Evolutionary conservation across 2,113 vertebrate genomes (phyloP), one percentile per base, ranked within the genome.

Genomic region (Strix aluco): DNA sequence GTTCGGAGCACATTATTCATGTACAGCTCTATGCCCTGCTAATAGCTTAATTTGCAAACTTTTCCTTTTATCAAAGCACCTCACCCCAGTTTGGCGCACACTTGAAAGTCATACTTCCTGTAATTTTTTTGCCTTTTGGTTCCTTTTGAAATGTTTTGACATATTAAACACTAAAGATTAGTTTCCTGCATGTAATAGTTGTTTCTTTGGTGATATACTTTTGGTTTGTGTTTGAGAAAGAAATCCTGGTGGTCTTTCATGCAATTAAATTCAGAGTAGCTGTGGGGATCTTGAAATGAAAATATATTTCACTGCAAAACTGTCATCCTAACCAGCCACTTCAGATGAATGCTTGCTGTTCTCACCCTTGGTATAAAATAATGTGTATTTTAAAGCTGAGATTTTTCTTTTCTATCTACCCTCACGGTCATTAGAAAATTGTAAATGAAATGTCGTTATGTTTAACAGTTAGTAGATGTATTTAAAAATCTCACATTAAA

Each of bases 91-190:
- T 89, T 8, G 47, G 34, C 38, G 42, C 71, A 23, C 2, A 0
- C 15, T 69, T 57, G 30, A 66, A 80, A 92, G 55, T 29, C 23
- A 2, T 1, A 4, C 81, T 96, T 96, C 86, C 91, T 79, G 14
- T 73, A 70, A 36, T 44, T 54, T 49, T 51, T 78, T 63, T 36
- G 29, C 57, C 36, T 65, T 93, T 88, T 86, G 29, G 44, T 93
- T 96, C 94, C 94, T 94, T 95, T 85, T 44, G 54, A 91, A 81
- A 75, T 82, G 74, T 97, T 97, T 97, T 93, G 96, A 88, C 88
- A 88, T 61, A 58, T 80, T 74, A 71, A 77, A 88, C 66, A 58
- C 42, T 51, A 49, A 51, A 88, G 62, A 77, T 86, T 79, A 86
- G 82, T 86, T 84, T 95, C 95, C 79, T 88, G 73, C 66, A 16